Conservation (phyloP, 1,140 invertebrate species). For the Apolygus lucorum region DNA sequence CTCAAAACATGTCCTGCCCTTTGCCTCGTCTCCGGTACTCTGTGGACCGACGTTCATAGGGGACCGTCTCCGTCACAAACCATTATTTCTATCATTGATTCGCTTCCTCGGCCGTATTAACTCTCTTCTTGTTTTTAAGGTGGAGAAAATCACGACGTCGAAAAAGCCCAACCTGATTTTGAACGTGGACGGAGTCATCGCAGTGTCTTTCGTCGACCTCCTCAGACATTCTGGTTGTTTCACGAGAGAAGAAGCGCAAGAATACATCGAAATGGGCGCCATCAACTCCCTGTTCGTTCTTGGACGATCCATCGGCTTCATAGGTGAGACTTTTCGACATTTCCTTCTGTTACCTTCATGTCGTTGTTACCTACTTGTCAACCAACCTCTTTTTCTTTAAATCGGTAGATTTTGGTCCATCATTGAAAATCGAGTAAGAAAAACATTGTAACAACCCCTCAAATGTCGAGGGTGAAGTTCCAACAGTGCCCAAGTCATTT, state of each 20-base stretch:
- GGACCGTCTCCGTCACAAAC: no score
- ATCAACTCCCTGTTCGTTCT: conserved; percentile 98
- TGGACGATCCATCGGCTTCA: conserved; percentile 96
- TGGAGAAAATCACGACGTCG: conserved; percentile 97
- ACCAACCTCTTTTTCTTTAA: conserved; percentile 14
- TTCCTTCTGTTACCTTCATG: not conserved
- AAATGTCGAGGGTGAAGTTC: no score
- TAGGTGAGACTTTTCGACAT: no score
- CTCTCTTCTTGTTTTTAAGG: conserved; percentile 37
- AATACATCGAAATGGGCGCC: conserved; percentile 95
- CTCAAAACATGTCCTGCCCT: no score
- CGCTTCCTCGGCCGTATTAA: no score
- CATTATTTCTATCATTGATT: no score
- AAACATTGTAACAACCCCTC: no score
- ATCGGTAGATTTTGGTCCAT: no score
- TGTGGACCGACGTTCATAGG: no score
- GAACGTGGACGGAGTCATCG: conserved; percentile 98
- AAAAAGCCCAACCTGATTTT: conserved; percentile 99
- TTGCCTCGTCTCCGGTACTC: no score
- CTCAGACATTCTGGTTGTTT: conserved; percentile 86
- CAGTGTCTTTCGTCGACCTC: conserved; percentile 94
- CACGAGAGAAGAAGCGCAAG: conserved; percentile 93
- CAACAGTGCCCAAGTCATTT: no score
- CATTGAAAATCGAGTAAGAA: no score
- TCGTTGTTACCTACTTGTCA: not conserved